phyloP scores from a whole-genome alignment of 2,888 invertebrate species.

The Phyllotreta striolata region DNA sequence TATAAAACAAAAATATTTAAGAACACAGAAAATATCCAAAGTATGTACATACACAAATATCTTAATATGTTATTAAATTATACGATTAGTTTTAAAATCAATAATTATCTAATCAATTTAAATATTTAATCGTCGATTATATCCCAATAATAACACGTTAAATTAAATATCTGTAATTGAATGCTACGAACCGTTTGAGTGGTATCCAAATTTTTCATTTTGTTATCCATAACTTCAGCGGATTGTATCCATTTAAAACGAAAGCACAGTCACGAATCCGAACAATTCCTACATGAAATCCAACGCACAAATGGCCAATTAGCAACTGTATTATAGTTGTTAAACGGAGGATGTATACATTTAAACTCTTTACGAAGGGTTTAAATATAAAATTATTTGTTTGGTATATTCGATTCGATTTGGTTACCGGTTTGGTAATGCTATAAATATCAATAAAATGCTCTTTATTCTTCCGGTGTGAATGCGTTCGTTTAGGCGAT shows the following conservation, averaged over 20 bases:
- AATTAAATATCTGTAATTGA: slow-evolving; percentile 1
- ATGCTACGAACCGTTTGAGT: slow-evolving; percentile 2
- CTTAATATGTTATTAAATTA: too few relatives aligned
- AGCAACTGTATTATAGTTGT: slow-evolving; percentile 36
- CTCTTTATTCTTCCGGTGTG: too few relatives aligned
- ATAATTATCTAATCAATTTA: background rate
- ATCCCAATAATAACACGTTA: background rate
- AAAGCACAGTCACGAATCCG: slow-evolving; percentile 32
- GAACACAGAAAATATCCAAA: too few relatives aligned
- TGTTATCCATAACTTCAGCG: slow-evolving; percentile 2
- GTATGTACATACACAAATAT: too few relatives aligned
- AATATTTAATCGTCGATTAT: background rate
- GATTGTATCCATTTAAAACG: background rate
- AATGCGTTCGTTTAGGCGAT: too few relatives aligned
- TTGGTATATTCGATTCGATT: slow-evolving; percentile 41
- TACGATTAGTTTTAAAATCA: too few relatives aligned
- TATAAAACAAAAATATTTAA: too few relatives aligned
- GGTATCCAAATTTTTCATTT: slow-evolving; percentile 12
- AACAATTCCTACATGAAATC: slow-evolving; percentile 37
- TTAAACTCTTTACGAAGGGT: slow-evolving; percentile 42
- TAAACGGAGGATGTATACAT: slow-evolving; percentile 43
- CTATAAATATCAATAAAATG: too few relatives aligned
- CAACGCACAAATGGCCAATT: slow-evolving; percentile 39
- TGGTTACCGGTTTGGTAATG: slow-evolving; percentile 1
- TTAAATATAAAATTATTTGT: slow-evolving; percentile 43